Percentiles rank a stretch among this genome's conserved stretches.
phyloP scores from a whole-genome alignment of 2,797 vertebrate species.

The Trematocara caparti region DNA sequence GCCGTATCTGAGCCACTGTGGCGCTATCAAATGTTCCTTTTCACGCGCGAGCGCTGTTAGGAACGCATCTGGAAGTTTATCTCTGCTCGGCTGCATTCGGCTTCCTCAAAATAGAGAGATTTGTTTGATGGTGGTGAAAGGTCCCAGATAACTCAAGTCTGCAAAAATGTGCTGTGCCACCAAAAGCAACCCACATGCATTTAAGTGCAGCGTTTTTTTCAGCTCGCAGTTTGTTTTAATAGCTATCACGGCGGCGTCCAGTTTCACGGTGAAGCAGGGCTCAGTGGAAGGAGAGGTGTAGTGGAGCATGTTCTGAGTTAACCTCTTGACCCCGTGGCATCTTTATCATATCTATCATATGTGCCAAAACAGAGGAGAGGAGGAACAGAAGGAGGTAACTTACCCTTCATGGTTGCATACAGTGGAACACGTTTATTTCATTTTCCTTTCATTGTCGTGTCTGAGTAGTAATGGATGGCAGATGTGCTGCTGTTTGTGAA shows the following conservation, averaged over 20 bases:
- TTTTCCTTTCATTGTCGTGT: slow-evolving; percentile 60
- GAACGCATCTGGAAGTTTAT: not conserved
- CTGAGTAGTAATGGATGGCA: slow-evolving; percentile 59
- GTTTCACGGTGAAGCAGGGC: slow-evolving; percentile 20
- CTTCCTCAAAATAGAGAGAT: not conserved
- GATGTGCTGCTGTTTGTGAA: slow-evolving; percentile 62
- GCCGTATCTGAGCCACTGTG: not conserved
- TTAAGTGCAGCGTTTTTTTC: not conserved
- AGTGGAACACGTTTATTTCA: slow-evolving; percentile 58
- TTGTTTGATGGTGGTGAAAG: not conserved
- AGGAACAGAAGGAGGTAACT: slow-evolving; percentile 34
- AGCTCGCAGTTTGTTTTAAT: slow-evolving; percentile 48
- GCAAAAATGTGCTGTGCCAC: not conserved
- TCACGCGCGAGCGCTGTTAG: not conserved
- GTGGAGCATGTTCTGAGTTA: slow-evolving; percentile 53
- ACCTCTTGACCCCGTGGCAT: slow-evolving; percentile 51
- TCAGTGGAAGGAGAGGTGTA: not conserved
- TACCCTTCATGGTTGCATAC: slow-evolving; percentile 39
- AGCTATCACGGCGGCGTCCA: slow-evolving; percentile 5
- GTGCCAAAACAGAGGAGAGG: slow-evolving; percentile 36
- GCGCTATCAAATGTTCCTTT: not conserved
- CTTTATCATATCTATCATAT: slow-evolving; percentile 49
- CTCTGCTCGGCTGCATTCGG: not conserved
- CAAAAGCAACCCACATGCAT: slow-evolving; percentile 16
- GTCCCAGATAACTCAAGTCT: not conserved